Evolutionary conservation across 2,888 invertebrate genomes (phyloP), one percentile per base, ranked within the genome.

Genomic region (Brenthis hecate): DNA sequence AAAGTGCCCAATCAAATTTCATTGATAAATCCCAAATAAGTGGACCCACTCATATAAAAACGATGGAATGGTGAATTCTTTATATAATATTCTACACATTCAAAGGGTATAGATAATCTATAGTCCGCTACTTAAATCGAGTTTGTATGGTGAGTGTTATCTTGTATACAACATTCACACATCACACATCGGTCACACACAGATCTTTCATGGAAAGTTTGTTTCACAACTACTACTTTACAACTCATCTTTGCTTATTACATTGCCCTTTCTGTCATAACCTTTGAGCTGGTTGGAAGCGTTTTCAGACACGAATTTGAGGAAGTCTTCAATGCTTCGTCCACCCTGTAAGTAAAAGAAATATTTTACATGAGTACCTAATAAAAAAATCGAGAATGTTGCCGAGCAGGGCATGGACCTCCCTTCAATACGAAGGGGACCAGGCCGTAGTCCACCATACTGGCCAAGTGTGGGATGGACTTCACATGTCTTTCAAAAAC

Each of bases 241-340:
- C 81, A 92, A 77, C 79, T 92, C 92, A n/a, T 92, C 89, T 83
- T 89, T 92, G 76, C 62, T 54, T 62, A 62, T 62, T 23, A 82
- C 78, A 50, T 84, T 96, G 80, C 99, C 99, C 82, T 95, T 96
- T 75, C 98, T 95, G 91, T 97, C 97, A 87, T 94, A 99, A 73
- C 96, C 96, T 77, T 96, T 97, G 79, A 99, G 95, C 83, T 97
- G 98, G 74, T 95, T 94, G 64, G 98, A 97, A 14, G 99, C 95
- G 76, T 99, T 97, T 85, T 97, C 96, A 60, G 99, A 96, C 78
- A 99, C 96, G 92, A 97, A 99, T 84, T 98, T 97, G 75, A 99
- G 80, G 88, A 99, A 99, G 86, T 99, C 99, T 73, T 98, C 96
- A 6, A 98, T 90, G 77, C 98, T 97, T 70, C 99, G 96, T 3